Evolutionary conservation across 2,113 vertebrate species (phyloP).

Genomic region (Neofelis nebulosa): DNA sequence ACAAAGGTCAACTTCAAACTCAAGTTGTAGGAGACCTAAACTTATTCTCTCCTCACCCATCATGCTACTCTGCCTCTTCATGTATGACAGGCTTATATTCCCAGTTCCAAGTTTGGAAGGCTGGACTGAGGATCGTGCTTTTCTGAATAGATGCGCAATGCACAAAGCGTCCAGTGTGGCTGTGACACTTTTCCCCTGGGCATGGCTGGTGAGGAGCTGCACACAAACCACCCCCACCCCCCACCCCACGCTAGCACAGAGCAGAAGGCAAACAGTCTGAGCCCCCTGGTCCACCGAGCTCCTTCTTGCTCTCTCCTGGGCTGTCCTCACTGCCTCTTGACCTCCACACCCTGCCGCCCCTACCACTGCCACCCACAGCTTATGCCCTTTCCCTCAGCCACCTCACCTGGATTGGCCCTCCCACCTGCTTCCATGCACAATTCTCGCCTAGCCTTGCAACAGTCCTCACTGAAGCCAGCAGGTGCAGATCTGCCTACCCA

Average conservation of each 20-base stretch:
- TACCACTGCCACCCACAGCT: background rate
- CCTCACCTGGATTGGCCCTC: background rate
- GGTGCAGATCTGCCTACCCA: background rate
- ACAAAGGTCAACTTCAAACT: constrained; percentile 4
- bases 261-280: background rate
- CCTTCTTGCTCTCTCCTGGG: background rate
- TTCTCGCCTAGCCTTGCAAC: background rate
- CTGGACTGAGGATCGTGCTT: background rate
- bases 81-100: background rate
- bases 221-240: background rate
- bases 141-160: background rate
- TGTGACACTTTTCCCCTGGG: background rate
- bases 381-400: background rate
- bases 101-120: background rate
- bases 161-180: background rate
- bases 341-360: constrained; percentile 28
- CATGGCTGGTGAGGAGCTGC: background rate
- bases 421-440: background rate
- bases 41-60: background rate
- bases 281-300: background rate
- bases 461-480: background rate
- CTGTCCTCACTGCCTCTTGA: background rate
- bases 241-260: background rate
- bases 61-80: background rate
- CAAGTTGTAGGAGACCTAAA: background rate